Evolutionary conservation across 2,797 vertebrate genomes (phyloP).

Genomic region (Tiaroga cobitis): DNA sequence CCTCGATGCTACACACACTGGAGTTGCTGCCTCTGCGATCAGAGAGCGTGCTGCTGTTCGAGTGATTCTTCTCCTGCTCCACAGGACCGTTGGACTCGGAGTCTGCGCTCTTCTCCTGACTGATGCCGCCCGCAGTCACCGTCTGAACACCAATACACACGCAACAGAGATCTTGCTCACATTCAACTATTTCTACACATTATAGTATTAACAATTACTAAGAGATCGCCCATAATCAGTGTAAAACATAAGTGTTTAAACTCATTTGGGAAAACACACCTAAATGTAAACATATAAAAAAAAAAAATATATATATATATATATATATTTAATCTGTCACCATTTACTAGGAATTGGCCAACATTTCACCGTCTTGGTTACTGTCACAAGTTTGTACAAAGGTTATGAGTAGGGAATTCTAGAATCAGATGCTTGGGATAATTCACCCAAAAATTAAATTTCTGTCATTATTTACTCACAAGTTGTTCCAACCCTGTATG

Average conservation of each 20-base stretch:
- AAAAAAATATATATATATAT: no score
- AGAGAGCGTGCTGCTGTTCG: constrained; percentile 90
- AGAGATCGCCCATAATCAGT: not conserved
- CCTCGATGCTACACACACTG: constrained; percentile 94
- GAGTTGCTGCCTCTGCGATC: constrained; percentile 89
- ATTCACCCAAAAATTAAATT: not conserved
- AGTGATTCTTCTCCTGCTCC: constrained; percentile 88
- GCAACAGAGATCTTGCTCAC: not conserved
- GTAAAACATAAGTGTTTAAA: not conserved
- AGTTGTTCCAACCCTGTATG: no score
- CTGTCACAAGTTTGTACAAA: not conserved
- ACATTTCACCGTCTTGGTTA: not conserved
- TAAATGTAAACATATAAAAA: not conserved
- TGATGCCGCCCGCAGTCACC: constrained; percentile 82
- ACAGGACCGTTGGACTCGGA: constrained; percentile 70
- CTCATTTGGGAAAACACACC: not conserved
- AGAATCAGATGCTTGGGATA: not conserved
- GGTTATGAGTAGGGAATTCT: not conserved
- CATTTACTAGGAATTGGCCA: not conserved
- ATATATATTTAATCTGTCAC: not conserved
- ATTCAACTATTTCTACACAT: not conserved
- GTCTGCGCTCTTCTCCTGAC: constrained; percentile 83
- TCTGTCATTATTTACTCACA: no score
- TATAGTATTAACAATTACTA: not conserved
- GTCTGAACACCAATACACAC: constrained; percentile 69